Base-by-base conservation (phyloP, 1,140 invertebrate species). In the Hermatobates lingyangjiaoensis region DNA sequence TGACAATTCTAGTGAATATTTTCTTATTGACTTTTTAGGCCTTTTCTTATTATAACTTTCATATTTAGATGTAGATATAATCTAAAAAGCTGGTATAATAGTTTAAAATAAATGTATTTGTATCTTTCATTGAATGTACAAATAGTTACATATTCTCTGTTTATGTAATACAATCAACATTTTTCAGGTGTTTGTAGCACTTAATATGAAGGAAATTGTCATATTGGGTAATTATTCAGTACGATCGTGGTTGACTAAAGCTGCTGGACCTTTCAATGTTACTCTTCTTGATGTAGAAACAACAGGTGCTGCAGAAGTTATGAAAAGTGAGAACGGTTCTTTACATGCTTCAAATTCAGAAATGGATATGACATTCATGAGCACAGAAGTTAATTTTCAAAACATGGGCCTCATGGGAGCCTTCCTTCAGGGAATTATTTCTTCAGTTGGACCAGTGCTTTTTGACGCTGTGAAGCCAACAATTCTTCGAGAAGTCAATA, bases 391-490 rank as follows among this genome's bases (percentile, higher is more conserved):
- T 68, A 77, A 87, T 58, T 88, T 90, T 56, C 72, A 84, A 61
- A 85, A 86, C 62, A 68, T 86, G 0, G 83, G 83, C 2, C 75
- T 85, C 48, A 65, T 85, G 27, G 81, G 79, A 0, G 68, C 71
- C 20, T 70, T 87, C 51, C 77, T 87, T 53, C 83, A 87, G 59
- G 72, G 80, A 1, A 66, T 87, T 25, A 72, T 87, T 3, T 87
- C 87, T 62, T 81, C 83, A 0, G 71, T 86, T 0, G 83, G 83
- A 0, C 74, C 74, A n/a, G 76, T 86, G 42, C 69, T 89, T 0
- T 89, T 89, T 57, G 83, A 88, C 58, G 81, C 80, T 14, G 82
- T 88, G 51, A 88, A 88, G 60, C 85, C 85, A 0, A 81, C 82
- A 49, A 77, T 90, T 54, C 65, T 87, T 2, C 74, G 73, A 54